These are phyloP conservation scores for Exaiptasia diaphana DNA, from an alignment of 64 coral and sea anemone species.

Conservation along the genomic window DNA sequence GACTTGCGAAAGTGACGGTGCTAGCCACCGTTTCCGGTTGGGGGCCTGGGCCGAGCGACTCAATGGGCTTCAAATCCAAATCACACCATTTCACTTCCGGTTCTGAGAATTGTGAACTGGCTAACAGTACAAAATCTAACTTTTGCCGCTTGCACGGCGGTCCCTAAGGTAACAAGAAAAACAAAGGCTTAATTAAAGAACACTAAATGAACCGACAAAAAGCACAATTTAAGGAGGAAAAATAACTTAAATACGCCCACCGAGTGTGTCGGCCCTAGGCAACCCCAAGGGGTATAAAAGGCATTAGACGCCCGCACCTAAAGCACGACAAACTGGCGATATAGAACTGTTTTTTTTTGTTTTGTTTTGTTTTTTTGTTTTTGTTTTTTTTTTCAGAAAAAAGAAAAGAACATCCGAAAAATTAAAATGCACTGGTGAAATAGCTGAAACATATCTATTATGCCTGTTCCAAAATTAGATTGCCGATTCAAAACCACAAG, in stretches of 20 bases:
- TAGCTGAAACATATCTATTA: no score
- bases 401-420: not conserved
- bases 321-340: not conserved
- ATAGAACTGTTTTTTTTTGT: not conserved
- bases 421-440: not conserved
- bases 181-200: not conserved
- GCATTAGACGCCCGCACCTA: not conserved
- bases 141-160: not conserved
- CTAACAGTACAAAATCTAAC: not conserved
- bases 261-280: not conserved
- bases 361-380: not conserved
- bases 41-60: slow-evolving; percentile 7
- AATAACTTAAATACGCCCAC: not conserved
- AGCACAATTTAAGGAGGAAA: not conserved
- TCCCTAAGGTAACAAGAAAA: not conserved
- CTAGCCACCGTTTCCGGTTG: not conserved
- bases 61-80: slow-evolving; percentile 3
- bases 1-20: not conserved
- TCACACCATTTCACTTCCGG: slow-evolving; percentile 32
- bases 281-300: not conserved
- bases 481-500: no score
- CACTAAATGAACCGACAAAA: not conserved
- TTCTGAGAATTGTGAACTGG: not conserved
- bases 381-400: no score
- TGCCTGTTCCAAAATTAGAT: not conserved